A percentile compares a stretch with the other conserved stretches of the same genome.
Evolutionary conservation across 2,888 invertebrate genomes (phyloP).

Genomic region (Criorhina ranunculi): DNA sequence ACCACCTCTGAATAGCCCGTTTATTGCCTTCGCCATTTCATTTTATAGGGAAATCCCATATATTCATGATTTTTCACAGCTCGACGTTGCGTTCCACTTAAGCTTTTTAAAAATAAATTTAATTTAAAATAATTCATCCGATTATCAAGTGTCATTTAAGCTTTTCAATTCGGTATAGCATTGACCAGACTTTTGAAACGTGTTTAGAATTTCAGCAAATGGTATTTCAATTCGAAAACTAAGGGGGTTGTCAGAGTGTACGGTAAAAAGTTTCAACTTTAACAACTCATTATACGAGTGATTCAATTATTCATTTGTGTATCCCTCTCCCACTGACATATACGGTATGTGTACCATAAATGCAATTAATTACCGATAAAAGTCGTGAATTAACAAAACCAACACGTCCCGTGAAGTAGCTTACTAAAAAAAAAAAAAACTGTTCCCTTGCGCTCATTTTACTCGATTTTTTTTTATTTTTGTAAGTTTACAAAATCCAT

Average conservation of each 20-base stretch:
- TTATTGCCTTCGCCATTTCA: too few relatives aligned
- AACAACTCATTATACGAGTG: slow-evolving; percentile 20
- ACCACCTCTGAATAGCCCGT: too few relatives aligned
- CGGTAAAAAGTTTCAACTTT: slow-evolving; percentile 12
- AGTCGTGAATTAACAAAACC: slow-evolving; percentile 36
- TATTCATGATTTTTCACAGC: background rate
- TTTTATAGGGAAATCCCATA: background rate
- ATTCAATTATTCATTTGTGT: slow-evolving; percentile 24
- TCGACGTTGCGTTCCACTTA: background rate
- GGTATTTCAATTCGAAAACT: slow-evolving; percentile 1
- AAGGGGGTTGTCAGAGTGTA: too few relatives aligned
- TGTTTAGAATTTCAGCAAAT: slow-evolving; percentile 36
- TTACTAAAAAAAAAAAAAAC: slow-evolving; percentile 7
- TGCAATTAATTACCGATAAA: slow-evolving; percentile 60
- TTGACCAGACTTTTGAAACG: slow-evolving; percentile 40
- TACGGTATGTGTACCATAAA: slow-evolving; percentile 33
- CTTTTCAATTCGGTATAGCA: slow-evolving; percentile 17
- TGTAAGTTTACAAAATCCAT: slow-evolving; percentile 1
- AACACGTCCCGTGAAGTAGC: slow-evolving; percentile 31
- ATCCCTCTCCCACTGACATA: background rate
- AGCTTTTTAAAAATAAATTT: background rate
- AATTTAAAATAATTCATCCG: slow-evolving; percentile 25
- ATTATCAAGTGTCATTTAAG: slow-evolving; percentile 45
- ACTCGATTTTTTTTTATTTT: slow-evolving; percentile 4
- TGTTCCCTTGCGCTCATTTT: slow-evolving; percentile 49